phyloP scores from a whole-genome alignment of 2,888 invertebrate genomes.

The Drosophila hawaiiensis region DNA sequence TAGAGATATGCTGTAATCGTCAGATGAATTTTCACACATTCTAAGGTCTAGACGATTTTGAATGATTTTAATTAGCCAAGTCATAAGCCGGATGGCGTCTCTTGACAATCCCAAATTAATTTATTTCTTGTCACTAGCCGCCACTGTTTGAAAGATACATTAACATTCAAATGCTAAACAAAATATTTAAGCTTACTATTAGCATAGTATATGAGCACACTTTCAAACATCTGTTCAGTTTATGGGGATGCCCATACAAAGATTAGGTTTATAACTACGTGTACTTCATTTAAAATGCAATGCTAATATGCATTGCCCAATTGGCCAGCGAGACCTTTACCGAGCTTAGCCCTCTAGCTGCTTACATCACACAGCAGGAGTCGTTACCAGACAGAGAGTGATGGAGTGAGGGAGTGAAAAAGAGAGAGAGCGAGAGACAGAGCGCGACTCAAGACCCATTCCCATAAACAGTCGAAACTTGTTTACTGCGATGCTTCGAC shows the following conservation, averaged over 20 bases:
- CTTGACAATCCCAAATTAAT: constrained; percentile 32
- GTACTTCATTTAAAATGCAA: constrained; percentile 37
- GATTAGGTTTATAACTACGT: constrained; percentile 20
- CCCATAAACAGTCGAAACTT: constrained; percentile 49
- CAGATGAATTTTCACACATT: constrained; percentile 1
- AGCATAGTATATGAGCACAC: constrained; percentile 41
- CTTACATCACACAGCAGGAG: constrained; percentile 74
- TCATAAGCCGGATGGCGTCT: constrained; percentile 20
- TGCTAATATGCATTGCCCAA: constrained; percentile 42
- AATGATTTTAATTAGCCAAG: constrained; percentile 65
- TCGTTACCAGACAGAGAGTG: constrained; percentile 28
- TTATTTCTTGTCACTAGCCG: constrained; percentile 58
- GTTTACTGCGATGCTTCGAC: constrained; percentile 66
- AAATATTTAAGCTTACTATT: constrained; percentile 64
- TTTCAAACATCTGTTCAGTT: constrained; percentile 22
- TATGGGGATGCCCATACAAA: constrained; percentile 43
- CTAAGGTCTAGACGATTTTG: constrained; percentile 44
- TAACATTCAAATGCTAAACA: constrained; percentile 60
- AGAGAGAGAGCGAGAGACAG: background rate
- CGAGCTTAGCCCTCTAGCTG: constrained; percentile 24
- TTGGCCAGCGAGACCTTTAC: constrained; percentile 49
- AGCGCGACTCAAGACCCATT: constrained; percentile 14
- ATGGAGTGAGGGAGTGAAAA: background rate
- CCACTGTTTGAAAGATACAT: constrained; percentile 54
- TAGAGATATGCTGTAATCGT: constrained; percentile 6